Conservation (phyloP, 1,140 invertebrate species). For the Zophobas morio region DNA sequence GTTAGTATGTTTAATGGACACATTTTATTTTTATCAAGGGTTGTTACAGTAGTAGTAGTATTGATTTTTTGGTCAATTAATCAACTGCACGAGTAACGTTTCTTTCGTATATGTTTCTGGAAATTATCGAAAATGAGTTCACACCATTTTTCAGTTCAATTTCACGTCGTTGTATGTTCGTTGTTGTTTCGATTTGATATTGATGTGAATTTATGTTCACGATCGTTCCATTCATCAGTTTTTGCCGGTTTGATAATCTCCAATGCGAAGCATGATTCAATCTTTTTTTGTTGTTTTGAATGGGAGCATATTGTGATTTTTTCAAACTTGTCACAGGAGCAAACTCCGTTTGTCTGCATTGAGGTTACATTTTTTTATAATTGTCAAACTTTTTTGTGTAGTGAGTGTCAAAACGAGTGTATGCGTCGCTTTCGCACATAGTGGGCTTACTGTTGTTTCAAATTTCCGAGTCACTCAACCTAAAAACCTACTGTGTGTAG, state of each 20-base stretch:
- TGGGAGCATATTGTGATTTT: too few relatives aligned
- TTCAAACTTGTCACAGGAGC: too few relatives aligned
- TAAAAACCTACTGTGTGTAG: too few relatives aligned
- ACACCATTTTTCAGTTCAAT: slow-evolving; percentile 35
- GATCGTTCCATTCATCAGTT: slow-evolving; percentile 11
- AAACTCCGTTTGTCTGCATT: too few relatives aligned
- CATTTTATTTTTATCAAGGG: slow-evolving; percentile 44
- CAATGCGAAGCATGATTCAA: too few relatives aligned
- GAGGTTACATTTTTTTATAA: too few relatives aligned
- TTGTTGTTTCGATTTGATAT: slow-evolving; percentile 32
- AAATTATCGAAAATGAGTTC: slow-evolving; percentile 37
- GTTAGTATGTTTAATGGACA: slow-evolving; percentile 45
- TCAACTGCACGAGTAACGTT: slow-evolving; percentile 40
- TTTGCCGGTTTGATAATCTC: background rate
- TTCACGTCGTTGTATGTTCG: slow-evolving; percentile 42
- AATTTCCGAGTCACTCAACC: too few relatives aligned
- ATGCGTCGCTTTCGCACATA: too few relatives aligned
- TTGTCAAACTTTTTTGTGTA: too few relatives aligned
- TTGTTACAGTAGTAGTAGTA: slow-evolving; percentile 44
- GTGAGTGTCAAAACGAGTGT: too few relatives aligned
- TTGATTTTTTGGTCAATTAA: slow-evolving; percentile 39
- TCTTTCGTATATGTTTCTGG: slow-evolving; percentile 34
- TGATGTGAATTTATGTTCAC: slow-evolving; percentile 36
- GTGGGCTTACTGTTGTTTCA: too few relatives aligned
- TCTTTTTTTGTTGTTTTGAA: too few relatives aligned